Evolutionary conservation across 2,797 vertebrate species (phyloP), one percentile per base, ranked within the genome.

Genomic region (Pantherophis alleghaniensis): DNA sequence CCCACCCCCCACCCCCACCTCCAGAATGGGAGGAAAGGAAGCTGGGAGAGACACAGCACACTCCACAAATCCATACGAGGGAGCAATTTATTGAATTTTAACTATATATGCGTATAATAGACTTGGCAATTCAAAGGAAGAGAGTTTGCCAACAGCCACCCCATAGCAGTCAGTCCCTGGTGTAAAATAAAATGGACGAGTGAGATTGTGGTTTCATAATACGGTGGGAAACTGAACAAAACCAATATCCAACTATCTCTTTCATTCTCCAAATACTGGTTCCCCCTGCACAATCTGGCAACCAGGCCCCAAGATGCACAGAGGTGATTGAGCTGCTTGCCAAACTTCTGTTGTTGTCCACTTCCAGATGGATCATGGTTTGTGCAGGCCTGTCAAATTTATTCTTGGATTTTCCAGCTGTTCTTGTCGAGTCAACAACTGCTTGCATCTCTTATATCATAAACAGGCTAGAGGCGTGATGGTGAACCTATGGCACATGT

Each of bases 181-280:
- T 96, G 94, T 95, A 88, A 95, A 96, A 95, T 89, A 90, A 96
- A 96, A 95, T 4, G 91, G 63, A 94, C 55, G 53, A 93, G 51
- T 0, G 0, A 69, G 37, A 95, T 89, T 7, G 86, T 86, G 91
- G 51, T 95, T 92, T 91, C 87, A 55, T 24, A 93, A 94, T 92
- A 37, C 90, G 69, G 93, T 53, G 91, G 22, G 86, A 95, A 96
- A 93, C 0, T 5, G 86, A 91, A 87, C 60, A 93, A 47, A 83
- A 93, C 3, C 91, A 92, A 13, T 61, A 92, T 94, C 28, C 16
- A 55, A 28, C 92, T 88, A 94, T 92, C 53, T 92, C 90, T 92
- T 92, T 37, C 94, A 95, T 90, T 93, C 92, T 92, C 74, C 88
- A 87, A 91, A 51, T 86, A 18, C 93, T 91, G 79, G 95, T 93